Conservation (phyloP, 2,113 vertebrate species). For the Helogale parvula region DNA sequence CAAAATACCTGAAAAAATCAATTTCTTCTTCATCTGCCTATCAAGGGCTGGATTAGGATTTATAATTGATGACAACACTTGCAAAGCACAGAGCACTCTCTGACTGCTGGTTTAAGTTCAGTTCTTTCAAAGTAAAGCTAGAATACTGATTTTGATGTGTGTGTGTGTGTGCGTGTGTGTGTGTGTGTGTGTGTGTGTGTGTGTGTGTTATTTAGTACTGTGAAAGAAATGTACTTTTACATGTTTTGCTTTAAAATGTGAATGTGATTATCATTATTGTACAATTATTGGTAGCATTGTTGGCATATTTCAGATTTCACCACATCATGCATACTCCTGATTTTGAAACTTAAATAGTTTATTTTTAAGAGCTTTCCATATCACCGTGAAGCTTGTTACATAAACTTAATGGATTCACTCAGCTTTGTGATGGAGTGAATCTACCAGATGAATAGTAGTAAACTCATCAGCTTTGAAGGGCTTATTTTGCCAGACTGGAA, state of each 20-base stretch:
- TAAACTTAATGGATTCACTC: constrained; percentile 73
- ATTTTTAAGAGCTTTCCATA: constrained; percentile 71
- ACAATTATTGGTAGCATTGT: constrained; percentile 60
- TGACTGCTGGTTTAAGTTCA: constrained; percentile 30
- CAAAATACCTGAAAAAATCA: constrained; percentile 69
- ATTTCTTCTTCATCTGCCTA: constrained; percentile 72
- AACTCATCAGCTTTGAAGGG: constrained; percentile 63
- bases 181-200: too few relatives aligned
- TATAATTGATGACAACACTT: constrained; percentile 73
- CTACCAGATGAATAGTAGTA: constrained; percentile 65
- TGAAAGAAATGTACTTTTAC: constrained; percentile 30
- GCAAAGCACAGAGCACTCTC: constrained; percentile 26
- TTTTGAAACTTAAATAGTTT: constrained; percentile 69
- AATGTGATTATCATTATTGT: constrained; percentile 57
- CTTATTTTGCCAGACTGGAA: constrained; percentile 68
- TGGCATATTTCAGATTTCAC: constrained; percentile 54
- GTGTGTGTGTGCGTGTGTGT: too few relatives aligned
- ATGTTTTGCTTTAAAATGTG: constrained; percentile 64
- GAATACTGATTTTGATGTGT: constrained; percentile 64
- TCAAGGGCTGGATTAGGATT: constrained; percentile 70
- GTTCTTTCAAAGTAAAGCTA: constrained; percentile 27
- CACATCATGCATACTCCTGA: constrained; percentile 55
- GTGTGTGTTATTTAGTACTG: too few relatives aligned
- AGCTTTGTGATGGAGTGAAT: constrained; percentile 53
- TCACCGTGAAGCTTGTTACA: constrained; percentile 71